Conservation (phyloP, 2,888 invertebrate species). For the Acanthopleura granulata region DNA sequence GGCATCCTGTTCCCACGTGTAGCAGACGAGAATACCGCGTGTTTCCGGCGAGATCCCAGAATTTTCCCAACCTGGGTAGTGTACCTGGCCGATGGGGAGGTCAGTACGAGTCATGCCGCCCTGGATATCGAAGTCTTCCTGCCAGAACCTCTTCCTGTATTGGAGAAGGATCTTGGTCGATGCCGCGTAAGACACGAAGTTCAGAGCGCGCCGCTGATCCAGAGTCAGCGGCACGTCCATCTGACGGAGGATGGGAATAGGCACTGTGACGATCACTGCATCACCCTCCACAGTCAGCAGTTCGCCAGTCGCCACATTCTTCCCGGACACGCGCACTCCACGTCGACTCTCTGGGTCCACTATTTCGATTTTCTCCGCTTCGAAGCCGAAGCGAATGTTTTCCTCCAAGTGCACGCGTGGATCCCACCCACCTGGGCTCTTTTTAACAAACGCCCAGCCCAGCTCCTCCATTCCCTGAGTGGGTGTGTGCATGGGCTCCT, state of each 20-base stretch:
- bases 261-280: slow-evolving; percentile 33
- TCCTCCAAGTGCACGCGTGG: slow-evolving; percentile 20
- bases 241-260: slow-evolving; percentile 32
- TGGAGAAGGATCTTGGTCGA: slow-evolving; percentile 33
- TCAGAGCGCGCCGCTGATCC: slow-evolving; percentile 20
- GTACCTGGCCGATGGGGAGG: slow-evolving; percentile 27
- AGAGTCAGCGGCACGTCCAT: slow-evolving; percentile 24
- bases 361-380: slow-evolving; percentile 20
- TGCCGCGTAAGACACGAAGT: slow-evolving; percentile 25
- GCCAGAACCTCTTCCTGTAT: slow-evolving; percentile 33
- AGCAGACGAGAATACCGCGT: slow-evolving; percentile 31
- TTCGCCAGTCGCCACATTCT: slow-evolving; percentile 24
- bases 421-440: slow-evolving; percentile 19
- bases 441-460: slow-evolving; percentile 22
- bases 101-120: slow-evolving; percentile 30
- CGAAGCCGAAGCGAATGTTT: slow-evolving; percentile 25
- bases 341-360: background rate
- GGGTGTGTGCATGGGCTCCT: slow-evolving; percentile 25
- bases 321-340: slow-evolving; percentile 23
- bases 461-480: slow-evolving; percentile 27
- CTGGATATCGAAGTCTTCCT: slow-evolving; percentile 26
- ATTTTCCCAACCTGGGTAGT: slow-evolving; percentile 26
- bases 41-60: slow-evolving; percentile 23
- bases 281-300: slow-evolving; percentile 21
- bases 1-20: slow-evolving; percentile 32